Evolutionary conservation across 2,797 vertebrate genomes (phyloP), one percentile per base, ranked within the genome.

Genomic region (Decapterus maruadsi): DNA sequence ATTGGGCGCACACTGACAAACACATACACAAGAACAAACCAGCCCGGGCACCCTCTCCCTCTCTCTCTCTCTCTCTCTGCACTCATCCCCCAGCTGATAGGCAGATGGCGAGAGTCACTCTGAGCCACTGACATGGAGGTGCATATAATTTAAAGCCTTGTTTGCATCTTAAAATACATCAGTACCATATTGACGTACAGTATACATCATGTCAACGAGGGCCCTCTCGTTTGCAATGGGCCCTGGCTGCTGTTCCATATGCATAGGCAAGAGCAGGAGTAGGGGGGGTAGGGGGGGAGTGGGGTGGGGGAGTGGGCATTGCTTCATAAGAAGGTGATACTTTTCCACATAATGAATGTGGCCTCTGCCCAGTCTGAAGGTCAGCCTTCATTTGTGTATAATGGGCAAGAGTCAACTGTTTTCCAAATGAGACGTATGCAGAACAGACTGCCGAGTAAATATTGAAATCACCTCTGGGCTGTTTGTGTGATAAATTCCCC

Each of bases 111-210:
- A 92, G 94, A 96, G 96, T 96, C 95, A 93, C 94, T 96, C 96
- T 96, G 94, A 96, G 96, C 95, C 96, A 92, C 95, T 97, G 96
- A 97, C 97, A 97, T 95, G 96, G 96, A 97, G 96, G 96, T 96
- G 96, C 96, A 96, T 97, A 97, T 99, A 95, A 97, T 99, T 99
- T 98, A 97, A 97, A 96, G 96, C 94, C 97, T 98, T 99, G 97
- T 99, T 99, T 99, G 97, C 96, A 98, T 99, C 98, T 97, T 97
- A 97, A 98, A 97, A 97, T 97, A 97, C 97, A 98, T 96, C 95
- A 96, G 95, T 95, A 97, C 97, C 97, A 98, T 98, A 99, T 98
- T 99, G 97, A 98, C 95, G 96, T 97, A 97, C 97, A 96, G 96
- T 97, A 98, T 97, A 97, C 96, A 97, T 96, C 95, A 96, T 97